A percentile compares a stretch with the other conserved stretches of the same genome.
phyloP scores from a whole-genome alignment of 2,888 invertebrate genomes.

The Spatulosminthurus flaviceps region DNA sequence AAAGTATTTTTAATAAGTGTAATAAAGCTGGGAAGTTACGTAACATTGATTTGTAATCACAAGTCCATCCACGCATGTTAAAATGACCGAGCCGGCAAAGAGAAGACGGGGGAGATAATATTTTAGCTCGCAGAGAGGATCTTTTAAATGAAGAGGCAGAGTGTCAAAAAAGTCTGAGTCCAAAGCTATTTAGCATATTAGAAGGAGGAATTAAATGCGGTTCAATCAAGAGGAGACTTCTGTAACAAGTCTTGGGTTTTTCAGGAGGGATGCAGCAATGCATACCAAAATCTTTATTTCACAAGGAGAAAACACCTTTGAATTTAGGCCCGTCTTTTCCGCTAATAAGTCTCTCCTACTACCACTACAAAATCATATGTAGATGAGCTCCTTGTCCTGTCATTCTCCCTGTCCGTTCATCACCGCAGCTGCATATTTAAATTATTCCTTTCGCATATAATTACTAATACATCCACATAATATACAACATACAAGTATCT shows the following conservation, averaged over 20 bases:
- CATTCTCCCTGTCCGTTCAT: constrained; percentile 39
- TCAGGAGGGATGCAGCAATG: neutral
- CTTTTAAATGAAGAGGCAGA: constrained; percentile 20
- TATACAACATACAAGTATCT: neutral
- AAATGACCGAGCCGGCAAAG: constrained; percentile 35
- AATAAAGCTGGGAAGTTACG: constrained; percentile 24
- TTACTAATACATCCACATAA: neutral
- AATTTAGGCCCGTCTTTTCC: constrained; percentile 16
- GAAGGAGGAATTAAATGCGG: constrained; percentile 26
- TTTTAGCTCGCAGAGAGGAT: neutral
- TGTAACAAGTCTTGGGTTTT: constrained; percentile 9
- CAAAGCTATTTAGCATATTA: constrained; percentile 39
- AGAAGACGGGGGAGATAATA: too few species aligned
- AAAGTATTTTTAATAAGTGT: constrained; percentile 40
- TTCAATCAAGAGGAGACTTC: constrained; percentile 30
- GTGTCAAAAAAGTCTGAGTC: constrained; percentile 16
- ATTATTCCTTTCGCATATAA: neutral
- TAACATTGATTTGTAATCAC: constrained; percentile 29
- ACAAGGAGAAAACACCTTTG: constrained; percentile 21
- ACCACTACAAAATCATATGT: neutral
- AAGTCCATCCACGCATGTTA: constrained; percentile 33
- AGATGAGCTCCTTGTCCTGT: constrained; percentile 35
- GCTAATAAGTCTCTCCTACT: constrained; percentile 6
- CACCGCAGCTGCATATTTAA: constrained; percentile 24
- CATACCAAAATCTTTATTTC: neutral